Base-by-base conservation (phyloP, 2,888 invertebrate genomes). In the Sepiola atlantica region DNA sequence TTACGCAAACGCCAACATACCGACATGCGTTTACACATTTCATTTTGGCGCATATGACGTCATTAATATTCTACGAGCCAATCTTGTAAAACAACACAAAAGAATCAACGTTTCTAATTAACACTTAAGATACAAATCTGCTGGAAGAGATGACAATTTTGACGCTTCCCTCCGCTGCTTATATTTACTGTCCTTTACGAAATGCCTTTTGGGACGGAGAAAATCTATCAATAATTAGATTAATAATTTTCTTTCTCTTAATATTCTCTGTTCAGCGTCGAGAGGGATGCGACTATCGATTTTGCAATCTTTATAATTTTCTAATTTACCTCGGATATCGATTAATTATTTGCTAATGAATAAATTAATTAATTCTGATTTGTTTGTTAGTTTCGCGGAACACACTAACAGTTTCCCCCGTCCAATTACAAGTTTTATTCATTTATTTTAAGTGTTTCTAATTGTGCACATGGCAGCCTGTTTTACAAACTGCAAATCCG, bases 11-110 rank as follows among this genome's bases (percentile, higher is more conserved):
- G 32, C n/a, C n/a, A 77, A 32, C n/a, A 77, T 77, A n/a, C 16
- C n/a, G 77, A 77, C 77, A 77, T 77, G n/a, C 77, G n/a, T 77
- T 77, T 77, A 77, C 77, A 77, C n/a, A 77, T 77, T 77, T 77
- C 77, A 14, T 77, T 18, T 77, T 77, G 77, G 32, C 77, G 32
- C n/a, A 77, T 77, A 32, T 77, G 77, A 77, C 77, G 77, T 77
- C 77, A 77, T n/a, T 77, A 16, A 77, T 77, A 77, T 77, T 77
- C n/a, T 32, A 77, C n/a, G 45, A n/a, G n/a, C n/a, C 16, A 16
- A 32, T 77, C 77, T 77, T 32, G 77, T 77, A 32, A 77, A 77
- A 77, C 32, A 77, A 77, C 16, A 77, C 4, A 77, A 77, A 77
- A 32, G n/a, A 77, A 77, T 45, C 2, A 45, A 8, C 45, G 45